phyloP scores from a whole-genome alignment of 2,113 vertebrate genomes.

The Dendropsophus ebraccatus region DNA sequence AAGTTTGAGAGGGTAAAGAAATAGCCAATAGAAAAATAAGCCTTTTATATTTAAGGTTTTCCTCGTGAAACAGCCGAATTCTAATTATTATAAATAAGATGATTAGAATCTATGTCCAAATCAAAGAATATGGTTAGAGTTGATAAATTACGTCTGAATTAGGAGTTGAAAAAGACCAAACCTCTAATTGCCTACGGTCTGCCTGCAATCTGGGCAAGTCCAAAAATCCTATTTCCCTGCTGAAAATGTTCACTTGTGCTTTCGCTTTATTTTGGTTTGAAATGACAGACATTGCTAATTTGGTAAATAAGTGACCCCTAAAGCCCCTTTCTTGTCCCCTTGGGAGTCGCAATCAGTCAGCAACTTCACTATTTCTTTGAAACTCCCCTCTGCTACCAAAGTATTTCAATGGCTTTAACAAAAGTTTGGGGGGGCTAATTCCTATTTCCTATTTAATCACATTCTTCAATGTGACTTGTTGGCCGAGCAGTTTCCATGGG shows the following conservation, averaged over 20 bases:
- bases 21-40: constrained; percentile 24
- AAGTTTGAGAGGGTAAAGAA: constrained; percentile 18
- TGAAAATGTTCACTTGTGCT: constrained; percentile 83
- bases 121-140: constrained; percentile 74
- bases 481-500: constrained; percentile 71
- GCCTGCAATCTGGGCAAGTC: constrained; percentile 74
- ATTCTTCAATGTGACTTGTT: constrained; percentile 86
- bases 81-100: constrained; percentile 37
- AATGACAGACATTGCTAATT: constrained; percentile 91
- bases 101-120: background rate
- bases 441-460: constrained; percentile 94
- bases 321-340: constrained; percentile 68
- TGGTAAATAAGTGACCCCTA: constrained; percentile 82
- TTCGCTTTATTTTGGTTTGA: constrained; percentile 89
- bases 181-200: constrained; percentile 82
- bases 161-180: constrained; percentile 76
- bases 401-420: constrained; percentile 76
- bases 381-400: constrained; percentile 69
- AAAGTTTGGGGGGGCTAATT: constrained; percentile 91
- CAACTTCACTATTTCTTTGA: constrained; percentile 67
- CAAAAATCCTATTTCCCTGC: constrained; percentile 72
- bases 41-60: background rate
- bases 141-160: constrained; percentile 73
- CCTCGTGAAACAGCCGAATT: accelerated
- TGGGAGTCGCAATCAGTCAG: constrained; percentile 87